A percentile compares a stretch with the other conserved stretches of the same genome.
Evolutionary conservation across 2,113 vertebrate genomes (phyloP).

Genomic region (Centropristis striata): DNA sequence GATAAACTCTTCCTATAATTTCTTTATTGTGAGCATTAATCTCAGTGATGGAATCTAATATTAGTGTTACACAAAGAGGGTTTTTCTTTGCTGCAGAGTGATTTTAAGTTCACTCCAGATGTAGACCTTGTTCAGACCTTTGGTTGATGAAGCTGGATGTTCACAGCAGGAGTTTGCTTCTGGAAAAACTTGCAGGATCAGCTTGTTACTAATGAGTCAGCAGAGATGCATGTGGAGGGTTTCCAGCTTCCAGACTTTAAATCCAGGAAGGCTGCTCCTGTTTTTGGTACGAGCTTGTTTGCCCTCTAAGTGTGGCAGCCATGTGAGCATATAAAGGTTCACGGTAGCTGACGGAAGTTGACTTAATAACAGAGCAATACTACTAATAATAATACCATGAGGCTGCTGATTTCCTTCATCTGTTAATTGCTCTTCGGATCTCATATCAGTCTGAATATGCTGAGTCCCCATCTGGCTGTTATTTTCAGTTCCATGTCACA

Average conservation of each 20-base stretch:
- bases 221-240: background rate
- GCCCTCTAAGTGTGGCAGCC: background rate
- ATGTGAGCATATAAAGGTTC: background rate
- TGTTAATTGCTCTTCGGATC: slow-evolving; percentile 53
- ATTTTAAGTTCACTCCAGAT: background rate
- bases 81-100: too few relatives aligned
- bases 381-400: slow-evolving; percentile 9
- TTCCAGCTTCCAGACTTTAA: slow-evolving; percentile 1
- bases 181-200: background rate
- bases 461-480: slow-evolving; percentile 63
- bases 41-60: background rate
- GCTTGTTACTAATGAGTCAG: background rate
- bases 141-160: background rate
- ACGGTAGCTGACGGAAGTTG: slow-evolving; percentile 4
- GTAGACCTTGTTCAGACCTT: background rate
- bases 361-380: slow-evolving; percentile 4
- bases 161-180: background rate
- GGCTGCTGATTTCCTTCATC: slow-evolving; percentile 40
- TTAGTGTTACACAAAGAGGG: too few relatives aligned
- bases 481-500: slow-evolving; percentile 49
- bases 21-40: background rate
- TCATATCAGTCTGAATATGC: slow-evolving; percentile 53
- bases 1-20: too few relatives aligned
- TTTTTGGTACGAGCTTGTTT: background rate
- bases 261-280: background rate